Evolutionary conservation across 2,888 invertebrate species (phyloP).

Genomic region (Nomada hirtipes): DNA sequence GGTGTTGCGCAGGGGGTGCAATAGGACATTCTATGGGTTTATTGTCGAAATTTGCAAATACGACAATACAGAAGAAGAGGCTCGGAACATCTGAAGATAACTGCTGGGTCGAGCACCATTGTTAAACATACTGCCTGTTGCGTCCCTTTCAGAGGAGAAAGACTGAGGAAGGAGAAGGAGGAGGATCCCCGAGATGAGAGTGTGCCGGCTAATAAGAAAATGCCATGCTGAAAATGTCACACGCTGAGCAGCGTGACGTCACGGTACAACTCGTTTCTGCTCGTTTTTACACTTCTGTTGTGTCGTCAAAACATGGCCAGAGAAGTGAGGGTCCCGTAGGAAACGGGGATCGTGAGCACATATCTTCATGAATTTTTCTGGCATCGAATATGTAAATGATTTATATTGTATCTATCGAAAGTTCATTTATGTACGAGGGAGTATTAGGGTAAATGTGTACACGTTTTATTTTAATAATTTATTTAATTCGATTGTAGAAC

Average conservation of each 20-base stretch:
- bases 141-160: conserved; percentile 15
- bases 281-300: conserved; percentile 38
- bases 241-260: conserved; percentile 73
- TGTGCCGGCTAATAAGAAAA: conserved; percentile 67
- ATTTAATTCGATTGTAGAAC: neutral
- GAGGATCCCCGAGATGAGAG: conserved; percentile 36
- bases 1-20: neutral
- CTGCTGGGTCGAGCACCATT: conserved; percentile 4
- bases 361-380: neutral
- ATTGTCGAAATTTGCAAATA: neutral
- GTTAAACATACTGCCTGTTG: neutral
- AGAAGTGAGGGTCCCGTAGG: neutral
- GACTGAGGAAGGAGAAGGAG: conserved; percentile 23
- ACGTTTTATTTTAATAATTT: neutral
- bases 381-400: neutral
- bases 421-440: neutral
- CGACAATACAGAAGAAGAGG: neutral
- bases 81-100: neutral
- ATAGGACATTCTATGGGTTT: neutral
- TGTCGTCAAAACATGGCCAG: conserved; percentile 32
- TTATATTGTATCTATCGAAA: neutral
- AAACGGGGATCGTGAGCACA: neutral
- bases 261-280: conserved; percentile 59
- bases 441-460: neutral
- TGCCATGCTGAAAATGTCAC: conserved; percentile 75